phyloP scores from a whole-genome alignment of 2,113 vertebrate genomes.

The Neogobius melanostomus region DNA sequence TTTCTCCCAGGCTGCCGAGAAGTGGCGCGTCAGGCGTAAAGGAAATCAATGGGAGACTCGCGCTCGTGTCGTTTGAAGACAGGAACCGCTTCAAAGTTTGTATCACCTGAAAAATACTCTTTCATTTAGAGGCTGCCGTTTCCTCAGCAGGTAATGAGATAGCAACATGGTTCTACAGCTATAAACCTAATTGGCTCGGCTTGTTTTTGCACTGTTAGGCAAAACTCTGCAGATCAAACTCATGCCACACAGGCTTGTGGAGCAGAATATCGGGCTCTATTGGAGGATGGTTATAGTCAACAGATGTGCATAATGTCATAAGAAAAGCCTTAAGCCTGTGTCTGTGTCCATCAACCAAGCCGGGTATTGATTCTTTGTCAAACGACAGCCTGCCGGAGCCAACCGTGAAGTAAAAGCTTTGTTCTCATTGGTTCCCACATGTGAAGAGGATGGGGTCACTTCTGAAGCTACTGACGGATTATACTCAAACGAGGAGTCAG shows the following conservation, averaged over 20 bases:
- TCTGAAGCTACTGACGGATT: too few species aligned
- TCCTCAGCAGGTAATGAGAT: conserved; percentile 40
- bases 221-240: conserved; percentile 36
- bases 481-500: too few species aligned
- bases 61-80: conserved; percentile 34
- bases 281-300: background rate
- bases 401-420: too few species aligned
- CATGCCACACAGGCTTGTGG: conserved; percentile 34
- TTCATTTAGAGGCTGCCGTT: conserved; percentile 36
- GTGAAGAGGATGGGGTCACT: too few species aligned
- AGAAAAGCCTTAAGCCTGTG: too few species aligned
- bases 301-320: too few species aligned
- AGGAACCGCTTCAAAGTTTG: conserved; percentile 8
- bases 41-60: conserved; percentile 26
- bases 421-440: too few species aligned
- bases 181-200: conserved; percentile 46
- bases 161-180: conserved; percentile 17
- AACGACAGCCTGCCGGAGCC: too few species aligned
- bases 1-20: conserved; percentile 4
- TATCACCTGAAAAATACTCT: conserved; percentile 33
- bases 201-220: conserved; percentile 16
- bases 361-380: too few species aligned
- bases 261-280: conserved; percentile 19
- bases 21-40: conserved; percentile 13
- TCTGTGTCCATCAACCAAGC: too few species aligned